Conservation (phyloP, 1,140 invertebrate species). For the Coptotermes formosanus region DNA sequence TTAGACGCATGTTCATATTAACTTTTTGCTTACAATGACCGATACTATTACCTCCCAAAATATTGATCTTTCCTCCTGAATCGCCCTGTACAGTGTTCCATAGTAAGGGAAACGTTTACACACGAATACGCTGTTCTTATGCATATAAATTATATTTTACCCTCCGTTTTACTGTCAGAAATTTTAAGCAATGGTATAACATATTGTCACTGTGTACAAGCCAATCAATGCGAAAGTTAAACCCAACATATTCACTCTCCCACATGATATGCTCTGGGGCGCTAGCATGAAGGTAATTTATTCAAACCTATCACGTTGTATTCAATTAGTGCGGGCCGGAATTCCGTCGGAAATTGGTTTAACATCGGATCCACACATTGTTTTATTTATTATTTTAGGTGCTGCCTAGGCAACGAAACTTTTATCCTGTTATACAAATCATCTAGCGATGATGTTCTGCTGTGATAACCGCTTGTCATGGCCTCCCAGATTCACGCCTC, state of each 20-base stretch:
- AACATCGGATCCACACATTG: not conserved
- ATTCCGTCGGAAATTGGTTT: conserved; percentile 12
- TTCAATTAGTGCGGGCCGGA: not conserved
- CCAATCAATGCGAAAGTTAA: not conserved
- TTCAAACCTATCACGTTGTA: not conserved
- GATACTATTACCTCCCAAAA: too few species aligned
- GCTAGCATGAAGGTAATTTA: not conserved
- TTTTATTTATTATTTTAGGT: not conserved
- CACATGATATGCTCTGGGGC: not conserved
- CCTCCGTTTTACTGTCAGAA: not conserved
- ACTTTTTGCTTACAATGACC: too few species aligned
- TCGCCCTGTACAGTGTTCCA: not conserved
- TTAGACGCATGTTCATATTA: too few species aligned
- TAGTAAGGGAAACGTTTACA: not conserved
- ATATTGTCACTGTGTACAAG: not conserved
- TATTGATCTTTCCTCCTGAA: too few species aligned
- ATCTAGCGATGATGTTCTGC: not conserved
- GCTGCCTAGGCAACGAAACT: not conserved
- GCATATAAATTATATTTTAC: not conserved
- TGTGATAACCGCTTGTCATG: not conserved
- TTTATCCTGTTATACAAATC: not conserved
- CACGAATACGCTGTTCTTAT: not conserved
- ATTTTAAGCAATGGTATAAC: not conserved
- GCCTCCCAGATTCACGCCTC: not conserved
- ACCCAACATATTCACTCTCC: not conserved